phyloP scores from a whole-genome alignment of 2,888 invertebrate species.

The Ctenicera cuprea region DNA sequence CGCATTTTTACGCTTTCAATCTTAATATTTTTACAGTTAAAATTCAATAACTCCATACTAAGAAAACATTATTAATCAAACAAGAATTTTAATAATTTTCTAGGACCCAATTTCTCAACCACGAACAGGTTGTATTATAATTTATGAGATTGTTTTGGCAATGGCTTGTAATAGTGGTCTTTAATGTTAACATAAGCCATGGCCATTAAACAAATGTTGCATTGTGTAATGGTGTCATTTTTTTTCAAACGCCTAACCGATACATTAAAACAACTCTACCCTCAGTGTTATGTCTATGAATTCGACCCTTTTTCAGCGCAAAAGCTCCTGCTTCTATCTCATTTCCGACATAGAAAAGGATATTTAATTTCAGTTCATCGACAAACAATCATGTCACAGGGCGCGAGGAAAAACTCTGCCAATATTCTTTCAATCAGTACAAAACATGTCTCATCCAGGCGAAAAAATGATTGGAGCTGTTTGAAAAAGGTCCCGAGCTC shows the following conservation, averaged over 20 bases:
- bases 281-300: conserved; percentile 38
- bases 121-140: conserved; percentile 3
- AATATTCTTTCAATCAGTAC: conserved; percentile 71
- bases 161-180: background rate
- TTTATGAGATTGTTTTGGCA: conserved; percentile 19
- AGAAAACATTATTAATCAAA: conserved; percentile 4
- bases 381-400: conserved; percentile 68
- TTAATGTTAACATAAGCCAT: background rate
- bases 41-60: background rate
- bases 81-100: background rate
- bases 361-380: conserved; percentile 71
- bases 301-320: conserved; percentile 46
- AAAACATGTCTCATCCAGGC: conserved; percentile 67
- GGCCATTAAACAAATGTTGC: background rate
- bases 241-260: too few species aligned
- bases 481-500: conserved; percentile 64
- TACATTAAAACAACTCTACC: conserved; percentile 14
- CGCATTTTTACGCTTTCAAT: too few species aligned
- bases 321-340: conserved; percentile 60
- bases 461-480: conserved; percentile 67
- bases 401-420: conserved; percentile 63
- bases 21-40: background rate
- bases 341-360: conserved; percentile 70
- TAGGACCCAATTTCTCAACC: conserved; percentile 10
- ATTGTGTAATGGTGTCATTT: conserved; percentile 3